phyloP scores from a whole-genome alignment of 2,888 invertebrate species.

The Merodon equestris region DNA sequence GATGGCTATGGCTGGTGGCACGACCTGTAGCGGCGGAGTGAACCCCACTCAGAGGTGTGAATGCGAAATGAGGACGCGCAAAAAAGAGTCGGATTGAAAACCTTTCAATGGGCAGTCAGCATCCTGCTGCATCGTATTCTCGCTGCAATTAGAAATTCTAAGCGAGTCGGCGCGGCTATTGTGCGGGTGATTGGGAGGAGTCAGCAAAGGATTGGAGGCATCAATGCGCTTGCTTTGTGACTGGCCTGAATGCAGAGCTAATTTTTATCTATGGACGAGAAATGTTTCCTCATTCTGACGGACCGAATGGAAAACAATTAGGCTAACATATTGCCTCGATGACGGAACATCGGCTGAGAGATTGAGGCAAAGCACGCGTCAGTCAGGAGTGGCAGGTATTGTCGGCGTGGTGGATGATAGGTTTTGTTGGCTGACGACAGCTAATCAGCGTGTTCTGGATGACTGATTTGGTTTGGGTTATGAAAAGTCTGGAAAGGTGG shows the following conservation, averaged over 20 bases:
- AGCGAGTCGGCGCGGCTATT: constrained; percentile 39
- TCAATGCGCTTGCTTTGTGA: background rate
- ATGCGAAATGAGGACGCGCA: constrained; percentile 66
- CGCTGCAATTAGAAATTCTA: constrained; percentile 54
- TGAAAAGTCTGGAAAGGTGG: too few relatives aligned
- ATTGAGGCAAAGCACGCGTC: constrained; percentile 47
- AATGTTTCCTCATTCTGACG: constrained; percentile 55
- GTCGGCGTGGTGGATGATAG: constrained; percentile 16
- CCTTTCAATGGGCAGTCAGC: constrained; percentile 55
- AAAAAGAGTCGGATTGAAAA: constrained; percentile 56
- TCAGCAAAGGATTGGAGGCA: constrained; percentile 48
- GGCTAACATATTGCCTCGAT: constrained; percentile 41
- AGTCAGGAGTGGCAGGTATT: constrained; percentile 48
- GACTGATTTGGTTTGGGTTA: too few relatives aligned
- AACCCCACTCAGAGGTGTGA: constrained; percentile 56
- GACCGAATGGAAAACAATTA: constrained; percentile 61
- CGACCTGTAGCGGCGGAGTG: too few relatives aligned
- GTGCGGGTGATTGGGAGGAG: constrained; percentile 62
- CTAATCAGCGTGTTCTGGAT: constrained; percentile 41
- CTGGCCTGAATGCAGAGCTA: constrained; percentile 52
- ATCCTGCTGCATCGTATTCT: constrained; percentile 9
- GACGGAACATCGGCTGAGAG: constrained; percentile 56
- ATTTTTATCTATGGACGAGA: constrained; percentile 52
- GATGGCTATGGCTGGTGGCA: constrained; percentile 51
- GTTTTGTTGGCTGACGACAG: constrained; percentile 33